A percentile compares a stretch with the other conserved stretches of the same genome.
phyloP scores from a whole-genome alignment of 2,888 invertebrate genomes.

The Polymixis flavicincta region DNA sequence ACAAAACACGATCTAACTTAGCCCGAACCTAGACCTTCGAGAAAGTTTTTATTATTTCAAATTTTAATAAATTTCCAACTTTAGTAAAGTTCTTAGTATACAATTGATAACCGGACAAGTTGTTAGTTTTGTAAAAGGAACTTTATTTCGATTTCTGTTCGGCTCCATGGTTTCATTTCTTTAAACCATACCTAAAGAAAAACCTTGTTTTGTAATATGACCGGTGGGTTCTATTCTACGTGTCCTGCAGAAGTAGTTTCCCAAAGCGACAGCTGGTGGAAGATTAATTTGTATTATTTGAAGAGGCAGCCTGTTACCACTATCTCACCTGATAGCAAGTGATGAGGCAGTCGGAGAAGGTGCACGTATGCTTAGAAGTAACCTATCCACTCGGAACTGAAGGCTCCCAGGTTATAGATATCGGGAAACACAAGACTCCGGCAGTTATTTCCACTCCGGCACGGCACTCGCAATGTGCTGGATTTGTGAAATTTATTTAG shows the following conservation, averaged over 20 bases:
- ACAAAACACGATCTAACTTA: too few relatives aligned
- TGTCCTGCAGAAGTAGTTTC: background rate
- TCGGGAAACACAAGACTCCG: conserved; percentile 7
- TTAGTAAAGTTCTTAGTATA: too few relatives aligned
- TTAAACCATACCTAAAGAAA: too few relatives aligned
- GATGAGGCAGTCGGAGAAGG: background rate
- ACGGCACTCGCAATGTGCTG: conserved; percentile 11
- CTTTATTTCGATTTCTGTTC: too few relatives aligned
- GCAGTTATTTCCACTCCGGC: conserved; percentile 15
- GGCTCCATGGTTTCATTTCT: too few relatives aligned
- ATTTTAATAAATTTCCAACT: too few relatives aligned
- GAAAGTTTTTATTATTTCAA: too few relatives aligned
- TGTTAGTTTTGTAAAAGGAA: too few relatives aligned
- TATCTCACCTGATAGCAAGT: conserved; percentile 12
- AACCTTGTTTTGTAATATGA: too few relatives aligned
- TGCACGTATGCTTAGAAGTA: background rate
- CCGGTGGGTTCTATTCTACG: too few relatives aligned
- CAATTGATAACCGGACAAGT: too few relatives aligned
- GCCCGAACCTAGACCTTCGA: too few relatives aligned
- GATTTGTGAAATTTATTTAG: conserved; percentile 5
- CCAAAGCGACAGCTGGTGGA: background rate
- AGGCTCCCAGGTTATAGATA: conserved; percentile 1
- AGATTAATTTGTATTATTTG: background rate
- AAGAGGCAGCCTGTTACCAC: background rate
- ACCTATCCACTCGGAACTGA: conserved; percentile 10